Percentiles rank a stretch among this genome's conserved stretches.
Evolutionary conservation across 2,797 vertebrate genomes (phyloP).

Genomic region (Pygocentrus nattereri): DNA sequence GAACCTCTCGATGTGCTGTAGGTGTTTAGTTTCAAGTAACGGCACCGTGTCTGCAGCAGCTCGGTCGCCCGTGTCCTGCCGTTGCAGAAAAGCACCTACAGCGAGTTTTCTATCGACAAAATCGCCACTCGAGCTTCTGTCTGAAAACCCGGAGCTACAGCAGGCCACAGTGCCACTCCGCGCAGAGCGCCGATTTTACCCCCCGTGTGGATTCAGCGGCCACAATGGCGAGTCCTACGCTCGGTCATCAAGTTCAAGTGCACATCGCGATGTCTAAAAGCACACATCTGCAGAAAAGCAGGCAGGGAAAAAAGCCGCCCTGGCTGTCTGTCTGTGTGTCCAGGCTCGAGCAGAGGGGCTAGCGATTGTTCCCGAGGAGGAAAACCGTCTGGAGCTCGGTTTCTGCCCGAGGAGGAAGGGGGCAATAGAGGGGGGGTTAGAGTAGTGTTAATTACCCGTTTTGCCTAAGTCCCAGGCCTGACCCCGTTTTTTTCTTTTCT

Average conservation of each 20-base stretch:
- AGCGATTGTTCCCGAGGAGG: neutral
- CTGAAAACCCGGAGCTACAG: conserved; percentile 55
- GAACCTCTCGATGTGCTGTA: neutral
- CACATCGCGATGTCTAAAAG: conserved; percentile 67
- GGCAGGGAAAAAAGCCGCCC: conserved; percentile 28
- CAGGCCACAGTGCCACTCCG: conserved; percentile 67
- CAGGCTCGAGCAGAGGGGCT: neutral
- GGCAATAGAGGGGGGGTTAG: conserved; percentile 47
- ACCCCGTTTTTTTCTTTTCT: conserved; percentile 76
- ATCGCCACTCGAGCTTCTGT: conserved; percentile 61
- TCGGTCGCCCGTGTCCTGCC: conserved; percentile 21
- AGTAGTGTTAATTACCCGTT: conserved; percentile 81
- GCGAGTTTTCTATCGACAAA: conserved; percentile 62
- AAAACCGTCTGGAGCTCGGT: conserved; percentile 52
- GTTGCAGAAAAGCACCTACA: conserved; percentile 29
- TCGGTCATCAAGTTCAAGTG: conserved; percentile 74
- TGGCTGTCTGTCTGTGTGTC: conserved; percentile 52
- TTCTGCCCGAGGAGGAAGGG: conserved; percentile 54
- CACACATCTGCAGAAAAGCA: conserved; percentile 71
- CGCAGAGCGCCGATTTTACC: conserved; percentile 48
- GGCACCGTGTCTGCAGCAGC: conserved; percentile 19
- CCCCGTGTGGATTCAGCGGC: neutral
- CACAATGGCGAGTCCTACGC: conserved; percentile 33
- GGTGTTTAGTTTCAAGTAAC: conserved; percentile 14
- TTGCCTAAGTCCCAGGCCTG: conserved; percentile 82